A percentile compares a stretch with the other conserved stretches of the same genome.
Conservation (phyloP, 2,888 invertebrate species). For the Clepsis dumicolana region DNA sequence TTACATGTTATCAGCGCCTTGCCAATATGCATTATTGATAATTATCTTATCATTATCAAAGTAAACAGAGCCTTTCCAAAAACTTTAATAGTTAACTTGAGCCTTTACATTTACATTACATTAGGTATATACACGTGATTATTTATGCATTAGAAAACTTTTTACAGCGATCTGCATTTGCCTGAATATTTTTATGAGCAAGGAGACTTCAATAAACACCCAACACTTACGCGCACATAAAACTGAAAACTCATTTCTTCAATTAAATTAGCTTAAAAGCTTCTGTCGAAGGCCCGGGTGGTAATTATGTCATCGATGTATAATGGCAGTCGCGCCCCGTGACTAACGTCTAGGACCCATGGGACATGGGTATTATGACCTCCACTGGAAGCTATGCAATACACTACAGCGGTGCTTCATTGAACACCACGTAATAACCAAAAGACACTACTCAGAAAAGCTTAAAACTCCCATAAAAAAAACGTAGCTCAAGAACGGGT, state of each 20-base stretch:
- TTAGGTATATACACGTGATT: too few species aligned
- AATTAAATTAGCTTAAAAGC: conserved; percentile 62
- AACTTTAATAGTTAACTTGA: neutral
- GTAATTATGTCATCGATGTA: conserved; percentile 57
- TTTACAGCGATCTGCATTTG: too few species aligned
- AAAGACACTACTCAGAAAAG: too few species aligned
- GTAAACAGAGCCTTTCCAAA: conserved; percentile 13
- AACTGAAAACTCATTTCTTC: conserved; percentile 30
- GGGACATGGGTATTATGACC: conserved; percentile 6
- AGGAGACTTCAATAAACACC: too few species aligned
- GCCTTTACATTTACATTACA: neutral
- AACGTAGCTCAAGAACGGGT: too few species aligned
- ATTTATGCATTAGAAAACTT: too few species aligned
- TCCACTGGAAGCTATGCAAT: conserved; percentile 25
- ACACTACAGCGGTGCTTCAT: too few species aligned
- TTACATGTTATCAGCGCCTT: conserved; percentile 1
- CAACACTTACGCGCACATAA: neutral
- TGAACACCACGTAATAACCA: too few species aligned
- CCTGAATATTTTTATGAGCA: too few species aligned
- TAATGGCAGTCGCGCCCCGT: conserved; percentile 6
- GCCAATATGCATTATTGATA: conserved; percentile 23
- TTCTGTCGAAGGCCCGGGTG: conserved; percentile 48
- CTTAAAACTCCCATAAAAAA: too few species aligned
- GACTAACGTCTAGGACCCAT: conserved; percentile 3
- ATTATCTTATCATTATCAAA: conserved; percentile 15